Base-by-base conservation (phyloP, 2,113 vertebrate genomes). In the Chloroceryle aenea region DNA sequence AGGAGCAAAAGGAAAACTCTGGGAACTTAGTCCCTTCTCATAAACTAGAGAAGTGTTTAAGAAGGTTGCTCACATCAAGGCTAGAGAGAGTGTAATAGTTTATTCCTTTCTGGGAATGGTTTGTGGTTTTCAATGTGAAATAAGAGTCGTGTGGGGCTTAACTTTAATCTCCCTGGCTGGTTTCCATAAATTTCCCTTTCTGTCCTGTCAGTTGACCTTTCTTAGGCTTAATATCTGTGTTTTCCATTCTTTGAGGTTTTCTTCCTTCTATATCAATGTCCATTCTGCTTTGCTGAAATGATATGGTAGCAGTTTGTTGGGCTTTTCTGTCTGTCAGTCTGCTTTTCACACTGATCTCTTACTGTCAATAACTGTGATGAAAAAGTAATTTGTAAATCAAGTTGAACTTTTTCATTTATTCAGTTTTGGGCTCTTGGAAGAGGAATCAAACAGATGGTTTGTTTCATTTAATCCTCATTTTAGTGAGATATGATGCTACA, bases 41-140 rank as follows among this genome's bases (percentile, higher is more conserved):
- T 81, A 92, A 95, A 94, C 80, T 3, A 74, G 15, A 89, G 56
- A 84, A 63, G 14, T 1, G 1, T 89, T 91, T 90, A 53, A 94
- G 90, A 87, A 88, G 38, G 27, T 93, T 88, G 73, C 59, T 96
- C 32, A 10, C 47, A 92, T 74, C 68, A 94, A 93, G 47, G 43
- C 50, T 52, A 68, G 75, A 82, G 30, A 58, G 26, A 90, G 5
- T 38, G 56, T 93, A 87, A 88, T 29, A 55, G 79, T 90, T 93
- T 77, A 63, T 97, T 90, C 87, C 55, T 90, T 93, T 95, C 67
- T 0, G 3, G 87, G 61, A 87, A 88, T 30, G 55, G 50, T 90
- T 95, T 96, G 72, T 94, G 72, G 76, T 64, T 96, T 96, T 90
- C 52, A 43, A 16, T 77, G 55, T 93, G 92, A 96, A 97, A 88